Percentiles rank a stretch among this genome's conserved stretches.
These are phyloP conservation scores for Euproctis similis DNA, from an alignment of 2,888 invertebrate genomes.

Conservation along the genomic window DNA sequence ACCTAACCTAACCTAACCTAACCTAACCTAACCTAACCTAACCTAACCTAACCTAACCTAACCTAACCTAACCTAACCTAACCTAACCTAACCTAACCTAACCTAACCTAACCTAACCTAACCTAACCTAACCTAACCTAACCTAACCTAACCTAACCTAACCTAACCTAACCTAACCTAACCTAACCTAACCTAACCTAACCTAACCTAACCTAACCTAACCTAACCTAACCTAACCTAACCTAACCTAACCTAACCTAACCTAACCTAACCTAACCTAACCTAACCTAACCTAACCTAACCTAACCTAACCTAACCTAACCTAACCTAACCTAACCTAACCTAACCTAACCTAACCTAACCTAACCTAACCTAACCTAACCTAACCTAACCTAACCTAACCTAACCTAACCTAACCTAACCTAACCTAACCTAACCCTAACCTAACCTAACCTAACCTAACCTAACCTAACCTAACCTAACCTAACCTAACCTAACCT, in stretches of 20 bases:
- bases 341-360: constrained; percentile 3
- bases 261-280: constrained; percentile 3
- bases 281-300: constrained; percentile 3
- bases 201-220: constrained; percentile 4
- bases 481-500: constrained; percentile 3
- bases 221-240: constrained; percentile 4
- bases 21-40: constrained; percentile 3
- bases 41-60: constrained; percentile 3
- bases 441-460: too few species aligned
- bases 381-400: constrained; percentile 3
- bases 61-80: constrained; percentile 3
- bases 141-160: constrained; percentile 3
- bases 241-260: constrained; percentile 3
- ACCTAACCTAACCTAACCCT: constrained; percentile 3
- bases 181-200: constrained; percentile 3
- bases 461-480: constrained; percentile 3
- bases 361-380: constrained; percentile 3
- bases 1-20: constrained; percentile 2
- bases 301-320: constrained; percentile 3
- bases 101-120: constrained; percentile 3
- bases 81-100: constrained; percentile 3
- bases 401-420: constrained; percentile 3
- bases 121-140: constrained; percentile 3
- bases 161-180: constrained; percentile 3
- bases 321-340: constrained; percentile 3